These are phyloP conservation scores for Yponomeuta malinellus DNA, from an alignment of 2,888 invertebrate species.

Conservation along the genomic window DNA sequence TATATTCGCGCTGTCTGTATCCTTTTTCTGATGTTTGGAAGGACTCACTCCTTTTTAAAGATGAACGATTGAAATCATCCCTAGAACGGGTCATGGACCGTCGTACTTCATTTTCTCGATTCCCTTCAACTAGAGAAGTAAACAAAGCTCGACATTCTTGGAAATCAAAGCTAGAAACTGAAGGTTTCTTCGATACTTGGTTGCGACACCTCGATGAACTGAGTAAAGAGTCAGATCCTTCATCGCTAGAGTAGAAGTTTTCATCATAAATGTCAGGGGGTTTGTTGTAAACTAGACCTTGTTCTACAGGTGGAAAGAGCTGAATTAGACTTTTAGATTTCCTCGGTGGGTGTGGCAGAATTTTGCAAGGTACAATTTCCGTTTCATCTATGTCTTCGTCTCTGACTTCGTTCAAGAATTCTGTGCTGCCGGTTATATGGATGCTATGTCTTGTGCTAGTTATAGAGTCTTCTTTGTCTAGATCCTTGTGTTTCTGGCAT, in stretches of 20 bases:
- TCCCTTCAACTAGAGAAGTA: conserved; percentile 72
- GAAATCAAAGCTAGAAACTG: conserved; percentile 58
- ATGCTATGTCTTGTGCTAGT: conserved; percentile 73
- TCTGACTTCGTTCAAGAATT: conserved; percentile 63
- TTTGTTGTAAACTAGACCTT: conserved; percentile 72
- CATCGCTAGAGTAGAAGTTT: conserved; percentile 77
- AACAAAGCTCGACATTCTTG: conserved; percentile 75
- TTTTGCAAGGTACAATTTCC: conserved; percentile 85
- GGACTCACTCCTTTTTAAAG: conserved; percentile 67
- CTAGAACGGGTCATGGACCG: conserved; percentile 55
- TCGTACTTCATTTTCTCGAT: conserved; percentile 47
- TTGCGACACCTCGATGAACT: conserved; percentile 76
- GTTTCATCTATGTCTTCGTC: conserved; percentile 74
- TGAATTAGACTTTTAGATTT: conserved; percentile 83
- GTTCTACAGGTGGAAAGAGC: conserved; percentile 78
- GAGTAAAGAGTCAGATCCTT: conserved; percentile 82
- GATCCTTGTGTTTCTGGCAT: conserved; percentile 48
- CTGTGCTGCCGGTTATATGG: conserved; percentile 60
- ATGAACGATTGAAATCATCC: conserved; percentile 50
- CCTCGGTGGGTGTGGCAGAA: conserved; percentile 88
- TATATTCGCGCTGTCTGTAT: conserved; percentile 65
- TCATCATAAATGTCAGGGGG: conserved; percentile 73
- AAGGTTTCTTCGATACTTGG: conserved; percentile 51
- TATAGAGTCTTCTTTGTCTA: conserved; percentile 70
- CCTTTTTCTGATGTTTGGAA: conserved; percentile 66